These are phyloP conservation scores for Ophion obscuratus DNA, from an alignment of 2,888 invertebrate species.

Conservation along the genomic window DNA sequence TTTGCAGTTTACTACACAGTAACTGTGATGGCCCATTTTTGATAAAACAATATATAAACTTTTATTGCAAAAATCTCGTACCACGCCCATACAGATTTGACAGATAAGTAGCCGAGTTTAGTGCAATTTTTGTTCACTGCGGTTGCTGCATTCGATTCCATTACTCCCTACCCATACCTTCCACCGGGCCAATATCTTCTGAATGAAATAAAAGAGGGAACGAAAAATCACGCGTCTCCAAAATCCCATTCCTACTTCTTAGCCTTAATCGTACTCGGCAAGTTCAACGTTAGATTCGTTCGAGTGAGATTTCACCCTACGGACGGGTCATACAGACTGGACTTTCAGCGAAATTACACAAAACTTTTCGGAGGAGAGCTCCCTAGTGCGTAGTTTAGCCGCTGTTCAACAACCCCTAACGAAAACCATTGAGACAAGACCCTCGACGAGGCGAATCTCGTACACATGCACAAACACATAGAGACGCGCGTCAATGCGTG, in stretches of 20 bases:
- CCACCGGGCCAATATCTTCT: neutral
- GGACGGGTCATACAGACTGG: conserved; percentile 25
- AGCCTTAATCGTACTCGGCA: neutral
- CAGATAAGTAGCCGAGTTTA: no score
- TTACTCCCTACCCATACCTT: no score
- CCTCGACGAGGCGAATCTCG: conserved; percentile 7
- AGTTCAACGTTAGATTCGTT: conserved; percentile 18
- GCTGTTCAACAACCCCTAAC: conserved; percentile 33
- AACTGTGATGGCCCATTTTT: no score
- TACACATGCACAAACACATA: conserved; percentile 23
- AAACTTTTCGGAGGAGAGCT: conserved; percentile 35
- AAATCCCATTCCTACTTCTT: neutral
- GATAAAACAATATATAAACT: no score
- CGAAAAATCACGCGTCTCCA: neutral
- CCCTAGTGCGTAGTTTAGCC: conserved; percentile 34
- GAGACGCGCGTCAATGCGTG: neutral
- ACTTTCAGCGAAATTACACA: conserved; percentile 47
- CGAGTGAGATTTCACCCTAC: conserved; percentile 27
- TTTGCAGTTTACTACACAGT: no score
- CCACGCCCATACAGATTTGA: no score
- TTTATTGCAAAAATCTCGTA: no score
- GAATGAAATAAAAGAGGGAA: neutral
- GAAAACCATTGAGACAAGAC: conserved; percentile 36
- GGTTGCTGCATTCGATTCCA: no score
- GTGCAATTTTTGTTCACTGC: no score